Conservation (phyloP, 2,797 vertebrate genomes). For the Gastrophryne carolinensis region DNA sequence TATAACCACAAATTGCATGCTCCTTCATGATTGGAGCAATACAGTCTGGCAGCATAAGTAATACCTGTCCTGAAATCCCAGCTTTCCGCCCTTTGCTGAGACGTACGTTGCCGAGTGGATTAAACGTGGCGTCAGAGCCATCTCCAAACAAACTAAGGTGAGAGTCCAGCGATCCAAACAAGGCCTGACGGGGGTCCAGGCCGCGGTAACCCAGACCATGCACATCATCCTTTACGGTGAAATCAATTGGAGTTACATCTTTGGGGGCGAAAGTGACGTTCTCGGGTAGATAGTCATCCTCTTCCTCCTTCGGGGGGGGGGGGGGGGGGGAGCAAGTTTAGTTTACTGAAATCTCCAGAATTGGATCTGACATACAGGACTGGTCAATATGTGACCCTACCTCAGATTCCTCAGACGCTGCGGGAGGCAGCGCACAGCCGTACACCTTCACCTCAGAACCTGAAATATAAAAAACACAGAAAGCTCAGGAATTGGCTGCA, state of each 20-base stretch:
- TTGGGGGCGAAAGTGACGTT: conserved; percentile 92
- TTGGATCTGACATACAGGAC: background rate
- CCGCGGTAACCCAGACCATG: conserved; percentile 89
- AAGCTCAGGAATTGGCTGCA: too few species aligned
- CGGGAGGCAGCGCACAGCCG: conserved; percentile 71
- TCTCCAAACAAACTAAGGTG: conserved; percentile 75
- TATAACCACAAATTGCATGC: too few species aligned
- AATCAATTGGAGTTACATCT: conserved; percentile 84
- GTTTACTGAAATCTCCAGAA: too few species aligned
- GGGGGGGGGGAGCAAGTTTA: too few species aligned
- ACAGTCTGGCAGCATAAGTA: background rate
- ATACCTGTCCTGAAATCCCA: conserved; percentile 87
- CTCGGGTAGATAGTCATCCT: conserved; percentile 84
- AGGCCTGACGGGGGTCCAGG: conserved; percentile 81
- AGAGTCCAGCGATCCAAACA: conserved; percentile 67
- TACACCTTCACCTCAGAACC: conserved; percentile 69
- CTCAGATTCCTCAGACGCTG: conserved; percentile 81
- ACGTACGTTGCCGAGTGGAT: conserved; percentile 70
- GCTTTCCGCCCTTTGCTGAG: conserved; percentile 68
- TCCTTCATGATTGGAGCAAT: too few species aligned
- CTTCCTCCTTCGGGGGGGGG: conserved; percentile 76
- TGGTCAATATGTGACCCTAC: conserved; percentile 59
- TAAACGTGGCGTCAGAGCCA: conserved; percentile 66
- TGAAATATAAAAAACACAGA: conserved; percentile 40
- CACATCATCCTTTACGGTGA: conserved; percentile 78